These are phyloP conservation scores for Catharus fuscescens DNA, from an alignment of 2,113 vertebrate genomes.

Conservation along the genomic window DNA sequence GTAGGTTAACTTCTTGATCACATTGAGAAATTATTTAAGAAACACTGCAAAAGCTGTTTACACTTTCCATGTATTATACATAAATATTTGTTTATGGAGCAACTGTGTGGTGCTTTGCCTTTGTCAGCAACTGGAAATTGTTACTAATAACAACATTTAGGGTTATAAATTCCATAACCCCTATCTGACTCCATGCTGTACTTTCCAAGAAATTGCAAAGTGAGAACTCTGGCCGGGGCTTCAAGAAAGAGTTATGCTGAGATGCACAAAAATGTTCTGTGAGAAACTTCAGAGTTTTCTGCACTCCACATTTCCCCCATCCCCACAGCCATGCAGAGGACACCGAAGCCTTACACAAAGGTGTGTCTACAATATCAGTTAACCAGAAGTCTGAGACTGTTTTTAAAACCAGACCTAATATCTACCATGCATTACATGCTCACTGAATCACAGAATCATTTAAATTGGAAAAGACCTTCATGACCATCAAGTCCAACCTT, in stretches of 20 bases:
- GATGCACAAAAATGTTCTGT: conserved; percentile 5
- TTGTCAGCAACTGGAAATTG: conserved; percentile 63
- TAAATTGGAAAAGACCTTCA: background rate
- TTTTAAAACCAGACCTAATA: background rate
- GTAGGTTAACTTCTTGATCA: conserved; percentile 51
- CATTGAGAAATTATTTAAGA: conserved; percentile 66
- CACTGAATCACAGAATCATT: background rate
- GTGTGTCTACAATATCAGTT: background rate
- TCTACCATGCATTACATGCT: background rate
- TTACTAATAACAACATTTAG: conserved; percentile 39
- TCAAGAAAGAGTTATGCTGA: conserved; percentile 56
- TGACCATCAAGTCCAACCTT: background rate
- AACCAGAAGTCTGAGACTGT: background rate
- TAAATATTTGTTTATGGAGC: conserved; percentile 70
- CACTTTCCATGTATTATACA: conserved; percentile 34
- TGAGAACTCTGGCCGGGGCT: conserved; percentile 48
- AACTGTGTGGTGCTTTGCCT: conserved; percentile 53
- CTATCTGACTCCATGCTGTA: conserved; percentile 36
- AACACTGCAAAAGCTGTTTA: conserved; percentile 61
- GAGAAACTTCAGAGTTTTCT: conserved; percentile 27
- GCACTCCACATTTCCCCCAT: background rate
- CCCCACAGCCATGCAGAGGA: background rate
- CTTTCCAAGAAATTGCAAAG: conserved; percentile 65
- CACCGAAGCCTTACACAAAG: background rate
- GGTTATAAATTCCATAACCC: conserved; percentile 58